A percentile compares a stretch with the other conserved stretches of the same genome.
Evolutionary conservation across 2,888 invertebrate genomes (phyloP).

Genomic region (Apodemia mormo): DNA sequence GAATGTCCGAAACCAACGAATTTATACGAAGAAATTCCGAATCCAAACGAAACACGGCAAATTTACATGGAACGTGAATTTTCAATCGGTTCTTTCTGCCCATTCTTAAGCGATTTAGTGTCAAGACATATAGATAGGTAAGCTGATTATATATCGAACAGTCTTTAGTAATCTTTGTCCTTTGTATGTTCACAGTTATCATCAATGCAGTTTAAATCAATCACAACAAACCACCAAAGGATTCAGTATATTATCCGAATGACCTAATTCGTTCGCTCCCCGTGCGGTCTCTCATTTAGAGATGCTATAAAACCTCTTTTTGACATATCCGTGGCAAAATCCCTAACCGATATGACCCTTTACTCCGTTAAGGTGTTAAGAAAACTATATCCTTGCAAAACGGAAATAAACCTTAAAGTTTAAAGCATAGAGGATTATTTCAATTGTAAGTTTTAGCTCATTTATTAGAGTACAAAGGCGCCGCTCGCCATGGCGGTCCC

Average conservation of each 20-base stretch:
- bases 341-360: constrained; percentile 79
- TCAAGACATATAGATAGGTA: too few relatives aligned
- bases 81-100: too few relatives aligned
- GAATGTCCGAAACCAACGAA: too few relatives aligned
- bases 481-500: constrained; percentile 67
- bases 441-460: constrained; percentile 44
- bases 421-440: constrained; percentile 35
- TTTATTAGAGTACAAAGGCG: constrained; percentile 77
- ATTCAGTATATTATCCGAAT: constrained; percentile 53
- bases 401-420: constrained; percentile 35
- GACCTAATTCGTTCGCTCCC: constrained; percentile 64
- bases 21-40: too few relatives aligned
- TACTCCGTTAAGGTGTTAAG: constrained; percentile 78
- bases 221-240: constrained; percentile 37
- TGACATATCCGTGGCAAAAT: constrained; percentile 82
- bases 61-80: too few relatives aligned
- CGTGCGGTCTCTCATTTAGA: constrained; percentile 76
- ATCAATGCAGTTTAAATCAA: constrained; percentile 43
- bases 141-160: too few relatives aligned
- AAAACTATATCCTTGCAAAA: constrained; percentile 42
- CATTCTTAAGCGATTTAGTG: too few relatives aligned
- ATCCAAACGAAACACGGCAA: too few relatives aligned
- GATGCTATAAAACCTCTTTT: constrained; percentile 79
- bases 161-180: background rate
- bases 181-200: constrained; percentile 8